These are phyloP conservation scores for Oreocharis arfaki DNA, from an alignment of 2,113 vertebrate species.

Conservation along the genomic window DNA sequence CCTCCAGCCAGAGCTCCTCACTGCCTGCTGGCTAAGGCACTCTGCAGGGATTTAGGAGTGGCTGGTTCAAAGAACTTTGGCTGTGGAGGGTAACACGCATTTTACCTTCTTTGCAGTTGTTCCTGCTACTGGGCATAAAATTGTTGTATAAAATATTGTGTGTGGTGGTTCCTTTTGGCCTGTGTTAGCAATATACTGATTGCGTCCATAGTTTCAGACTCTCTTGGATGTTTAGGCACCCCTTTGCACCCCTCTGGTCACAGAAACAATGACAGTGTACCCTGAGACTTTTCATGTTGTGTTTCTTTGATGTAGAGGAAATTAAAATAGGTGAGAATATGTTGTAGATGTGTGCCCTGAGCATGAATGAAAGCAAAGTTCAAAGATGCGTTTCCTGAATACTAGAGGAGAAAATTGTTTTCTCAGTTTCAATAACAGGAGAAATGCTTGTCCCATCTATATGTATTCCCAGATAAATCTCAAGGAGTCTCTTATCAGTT, in stretches of 20 bases:
- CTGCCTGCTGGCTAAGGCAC: not conserved
- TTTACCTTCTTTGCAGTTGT: not conserved
- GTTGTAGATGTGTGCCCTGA: not conserved
- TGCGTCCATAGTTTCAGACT: not conserved
- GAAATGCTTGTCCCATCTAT: not conserved
- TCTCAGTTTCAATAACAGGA: not conserved
- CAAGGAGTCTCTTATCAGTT: not conserved
- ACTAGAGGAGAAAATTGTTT: not conserved
- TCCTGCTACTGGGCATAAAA: not conserved
- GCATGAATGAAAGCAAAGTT: not conserved
- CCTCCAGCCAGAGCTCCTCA: not conserved
- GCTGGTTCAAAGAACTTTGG: not conserved
- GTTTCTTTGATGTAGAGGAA: not conserved
- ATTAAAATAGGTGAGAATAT: not conserved
- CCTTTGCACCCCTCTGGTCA: not conserved
- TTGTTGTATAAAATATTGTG: not conserved
- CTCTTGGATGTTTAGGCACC: not conserved
- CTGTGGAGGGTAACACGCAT: rapidly evolving
- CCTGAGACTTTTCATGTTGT: not conserved
- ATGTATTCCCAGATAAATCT: not conserved
- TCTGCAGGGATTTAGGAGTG: not conserved
- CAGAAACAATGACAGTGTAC: not conserved
- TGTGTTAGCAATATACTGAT: not conserved
- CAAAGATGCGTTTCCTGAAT: not conserved
- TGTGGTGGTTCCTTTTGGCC: not conserved